phyloP scores from a whole-genome alignment of 2,113 vertebrate species.

The Eretmodus cyanostictus region DNA sequence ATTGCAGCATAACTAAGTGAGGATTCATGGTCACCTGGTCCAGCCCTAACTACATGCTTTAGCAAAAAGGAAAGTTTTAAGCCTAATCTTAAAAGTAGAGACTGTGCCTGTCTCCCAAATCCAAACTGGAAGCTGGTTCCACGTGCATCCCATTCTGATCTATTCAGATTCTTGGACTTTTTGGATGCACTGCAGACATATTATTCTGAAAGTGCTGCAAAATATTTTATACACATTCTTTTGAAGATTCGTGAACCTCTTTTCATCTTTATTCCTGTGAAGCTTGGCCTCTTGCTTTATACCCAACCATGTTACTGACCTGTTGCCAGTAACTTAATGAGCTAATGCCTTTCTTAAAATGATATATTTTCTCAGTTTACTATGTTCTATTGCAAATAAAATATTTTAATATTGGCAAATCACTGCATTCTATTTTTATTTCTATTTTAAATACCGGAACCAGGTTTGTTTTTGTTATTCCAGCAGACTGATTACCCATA shows the following conservation, averaged over 20 bases:
- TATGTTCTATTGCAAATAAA: background rate
- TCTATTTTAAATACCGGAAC: background rate
- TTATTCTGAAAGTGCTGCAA: background rate
- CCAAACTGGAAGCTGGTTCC: background rate
- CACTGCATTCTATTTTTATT: background rate
- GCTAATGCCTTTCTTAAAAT: background rate
- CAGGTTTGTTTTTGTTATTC: background rate
- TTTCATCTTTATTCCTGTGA: background rate
- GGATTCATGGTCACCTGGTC: no score
- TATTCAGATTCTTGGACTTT: background rate
- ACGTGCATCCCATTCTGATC: background rate
- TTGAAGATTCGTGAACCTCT: background rate
- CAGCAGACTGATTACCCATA: background rate
- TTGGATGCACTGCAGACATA: background rate
- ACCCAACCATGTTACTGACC: background rate
- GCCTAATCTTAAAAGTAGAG: no score
- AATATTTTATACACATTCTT: background rate
- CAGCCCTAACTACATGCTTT: no score
- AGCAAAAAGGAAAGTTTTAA: no score
- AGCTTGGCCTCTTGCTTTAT: background rate
- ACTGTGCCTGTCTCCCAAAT: rapidly evolving
- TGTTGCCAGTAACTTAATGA: background rate
- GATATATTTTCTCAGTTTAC: background rate
- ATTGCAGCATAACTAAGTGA: no score
- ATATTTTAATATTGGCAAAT: background rate